These are phyloP conservation scores for Drosophila miranda DNA, from an alignment of 1,140 invertebrate species.

Conservation along the genomic window DNA sequence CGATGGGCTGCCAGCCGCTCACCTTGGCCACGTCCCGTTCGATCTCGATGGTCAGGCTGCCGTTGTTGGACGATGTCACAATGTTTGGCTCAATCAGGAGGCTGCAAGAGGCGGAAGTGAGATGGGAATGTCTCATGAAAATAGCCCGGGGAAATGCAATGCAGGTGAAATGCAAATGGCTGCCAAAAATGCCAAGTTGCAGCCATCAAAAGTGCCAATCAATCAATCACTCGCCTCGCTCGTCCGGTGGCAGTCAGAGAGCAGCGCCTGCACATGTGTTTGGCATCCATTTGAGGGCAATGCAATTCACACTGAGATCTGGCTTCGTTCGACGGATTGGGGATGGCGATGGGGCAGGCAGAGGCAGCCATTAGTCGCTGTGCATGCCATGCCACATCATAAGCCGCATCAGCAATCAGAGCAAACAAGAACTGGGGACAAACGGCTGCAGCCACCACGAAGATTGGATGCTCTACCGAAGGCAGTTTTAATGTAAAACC, in stretches of 20 bases:
- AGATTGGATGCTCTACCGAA: constrained; percentile 7
- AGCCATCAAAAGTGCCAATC: constrained; percentile 70
- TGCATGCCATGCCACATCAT: constrained; percentile 45
- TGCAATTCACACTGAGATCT: constrained; percentile 31
- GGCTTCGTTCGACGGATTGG: neutral
- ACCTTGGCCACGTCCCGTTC: constrained; percentile 64
- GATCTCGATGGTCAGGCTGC: constrained; percentile 71
- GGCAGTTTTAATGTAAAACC: too few species aligned
- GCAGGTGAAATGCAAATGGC: constrained; percentile 44
- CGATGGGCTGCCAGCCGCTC: constrained; percentile 69
- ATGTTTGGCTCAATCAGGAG: constrained; percentile 76
- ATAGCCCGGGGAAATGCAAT: constrained; percentile 17
- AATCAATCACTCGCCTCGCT: constrained; percentile 16
- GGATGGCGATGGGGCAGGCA: constrained; percentile 4
- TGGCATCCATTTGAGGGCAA: constrained; percentile 46
- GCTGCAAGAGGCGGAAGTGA: constrained; percentile 46
- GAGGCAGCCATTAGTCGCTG: constrained; percentile 30
- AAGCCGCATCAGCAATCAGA: constrained; percentile 48
- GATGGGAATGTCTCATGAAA: constrained; percentile 19
- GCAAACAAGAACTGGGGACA: constrained; percentile 36
- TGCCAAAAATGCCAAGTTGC: constrained; percentile 64
- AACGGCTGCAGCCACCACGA: neutral
- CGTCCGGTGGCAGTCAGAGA: constrained; percentile 12
- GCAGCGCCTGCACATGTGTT: constrained; percentile 23
- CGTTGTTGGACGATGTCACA: constrained; percentile 63